Base-by-base conservation (phyloP, 1,140 invertebrate genomes). In the Drosophila pseudoobscura region DNA sequence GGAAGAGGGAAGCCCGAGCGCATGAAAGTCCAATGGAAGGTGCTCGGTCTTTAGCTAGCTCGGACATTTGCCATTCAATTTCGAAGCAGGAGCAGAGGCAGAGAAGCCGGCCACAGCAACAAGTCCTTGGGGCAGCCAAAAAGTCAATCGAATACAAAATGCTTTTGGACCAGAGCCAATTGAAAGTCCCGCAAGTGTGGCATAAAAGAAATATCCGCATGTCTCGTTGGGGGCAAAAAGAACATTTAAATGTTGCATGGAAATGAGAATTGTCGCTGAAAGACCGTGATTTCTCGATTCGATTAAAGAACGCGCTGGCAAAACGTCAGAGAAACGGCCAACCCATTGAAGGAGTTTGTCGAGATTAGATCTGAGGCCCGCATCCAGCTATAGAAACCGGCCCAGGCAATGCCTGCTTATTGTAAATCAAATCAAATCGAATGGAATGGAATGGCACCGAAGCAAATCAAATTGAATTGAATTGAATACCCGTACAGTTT, bases 261-360 rank as follows among this genome's bases (percentile, higher is more conserved):
- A 64, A 65, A 51, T 64, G 35, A 51, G 64, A 65, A 64, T 29
- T 31, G 44, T 47, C 50, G 50, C 31, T 69, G 65, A 47, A 35
- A 35, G 65, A 68, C 50, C 56, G 41, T 57, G 65, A 69, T 56
- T 69, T 44, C 51, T 69, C 65, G 55, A 44, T 69, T 69, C 45
- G 60, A 59, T 63, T 58, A 31, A 43, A 41, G 51, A 20, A 35
- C 31, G 31, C 9, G 0, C 3, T 9, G 9, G 3, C 0, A 15
- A 35, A 35, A 11, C 49, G 7, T n/a, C 6, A 3, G 24, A n/a
- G 49, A 24, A 26, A 26, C 2, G 24, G 22, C 22, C 20, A 22
- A 31, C 35, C 39, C 51, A 20, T 31, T 35, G 31, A 11, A 11
- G 31, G 9, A 35, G 31, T 35, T 35, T 35, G 31, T 41, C 31